A percentile compares a stretch with the other conserved stretches of the same genome.
These are phyloP conservation scores for Diaphora mendica DNA, from an alignment of 2,888 invertebrate genomes.

Conservation along the genomic window DNA sequence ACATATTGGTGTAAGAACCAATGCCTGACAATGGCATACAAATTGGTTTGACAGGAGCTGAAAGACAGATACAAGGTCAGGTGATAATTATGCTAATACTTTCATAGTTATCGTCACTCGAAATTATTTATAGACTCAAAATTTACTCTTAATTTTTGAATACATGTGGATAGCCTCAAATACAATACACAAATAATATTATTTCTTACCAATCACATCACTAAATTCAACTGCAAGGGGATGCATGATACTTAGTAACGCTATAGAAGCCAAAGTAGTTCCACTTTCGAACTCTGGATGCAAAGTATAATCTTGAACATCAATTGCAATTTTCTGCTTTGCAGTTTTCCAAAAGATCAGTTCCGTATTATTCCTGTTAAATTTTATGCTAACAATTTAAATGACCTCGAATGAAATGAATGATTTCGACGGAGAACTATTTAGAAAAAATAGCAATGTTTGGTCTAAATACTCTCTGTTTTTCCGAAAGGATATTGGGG, in stretches of 20 bases:
- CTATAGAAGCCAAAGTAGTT: conserved; percentile 63
- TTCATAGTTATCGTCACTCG: not conserved
- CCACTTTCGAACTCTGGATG: conserved; percentile 64
- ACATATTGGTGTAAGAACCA: conserved; percentile 55
- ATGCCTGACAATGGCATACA: conserved; percentile 8
- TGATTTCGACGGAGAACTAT: too few species aligned
- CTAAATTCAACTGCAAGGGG: not conserved
- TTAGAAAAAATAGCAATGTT: too few species aligned
- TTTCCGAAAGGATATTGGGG: too few species aligned
- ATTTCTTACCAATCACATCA: conserved; percentile 4
- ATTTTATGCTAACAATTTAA: not conserved
- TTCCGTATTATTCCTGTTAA: conserved; percentile 54
- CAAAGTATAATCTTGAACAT: conserved; percentile 62
- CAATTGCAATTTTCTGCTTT: conserved; percentile 53
- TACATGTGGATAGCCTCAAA: too few species aligned
- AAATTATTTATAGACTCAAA: not conserved
- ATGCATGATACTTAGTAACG: conserved; percentile 60
- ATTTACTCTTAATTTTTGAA: not conserved
- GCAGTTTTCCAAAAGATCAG: conserved; percentile 63
- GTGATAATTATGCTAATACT: not conserved
- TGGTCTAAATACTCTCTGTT: too few species aligned
- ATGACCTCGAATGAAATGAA: too few species aligned
- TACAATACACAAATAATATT: not conserved
- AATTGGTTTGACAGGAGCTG: conserved; percentile 6
- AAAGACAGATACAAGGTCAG: not conserved